A percentile compares a stretch with the other conserved stretches of the same genome.
Conservation (phyloP, 37 sponge, comb jelly and placozoan species). For the Tethya wilhelma region DNA sequence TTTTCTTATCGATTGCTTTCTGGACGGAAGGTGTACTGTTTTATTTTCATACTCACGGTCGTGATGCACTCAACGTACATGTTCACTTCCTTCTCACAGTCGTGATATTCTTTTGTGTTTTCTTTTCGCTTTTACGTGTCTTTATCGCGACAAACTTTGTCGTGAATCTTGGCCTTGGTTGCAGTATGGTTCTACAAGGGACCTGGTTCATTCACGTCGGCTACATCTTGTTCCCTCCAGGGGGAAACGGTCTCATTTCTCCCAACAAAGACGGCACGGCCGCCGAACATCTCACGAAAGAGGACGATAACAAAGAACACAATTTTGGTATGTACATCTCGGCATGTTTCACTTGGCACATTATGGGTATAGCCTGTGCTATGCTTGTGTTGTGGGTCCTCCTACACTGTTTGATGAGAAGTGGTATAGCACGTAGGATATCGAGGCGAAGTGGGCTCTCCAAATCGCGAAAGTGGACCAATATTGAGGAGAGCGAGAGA, state of each 20-base stretch:
- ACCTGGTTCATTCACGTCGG: conserved; percentile 74
- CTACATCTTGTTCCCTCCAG: conserved; percentile 19
- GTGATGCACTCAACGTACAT: conserved; percentile 23
- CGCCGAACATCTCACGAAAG: not conserved
- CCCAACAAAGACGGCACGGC: not conserved
- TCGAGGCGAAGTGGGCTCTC: too few species aligned
- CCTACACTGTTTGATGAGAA: too few species aligned
- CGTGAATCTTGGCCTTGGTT: conserved; percentile 41
- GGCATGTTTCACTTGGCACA: conserved; percentile 46
- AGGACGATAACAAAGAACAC: not conserved
- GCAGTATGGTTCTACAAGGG: conserved; percentile 52
- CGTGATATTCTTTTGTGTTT: conserved; percentile 27
- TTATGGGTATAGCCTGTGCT: conserved; percentile 22
- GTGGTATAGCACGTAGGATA: too few species aligned
- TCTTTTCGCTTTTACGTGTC: conserved; percentile 33
- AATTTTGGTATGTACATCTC: conserved; percentile 37
- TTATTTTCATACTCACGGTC: conserved; percentile 36
- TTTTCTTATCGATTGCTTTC: conserved; percentile 56
- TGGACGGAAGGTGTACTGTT: conserved; percentile 60
- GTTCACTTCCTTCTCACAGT: conserved; percentile 39
- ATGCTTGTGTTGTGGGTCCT: conserved; percentile 35
- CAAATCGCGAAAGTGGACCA: too few species aligned
- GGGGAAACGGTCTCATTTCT: not conserved
- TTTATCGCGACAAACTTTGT: conserved; percentile 31
- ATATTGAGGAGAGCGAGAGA: too few species aligned